Evolutionary conservation across 2,113 vertebrate genomes (phyloP).

Genomic region (Pygoscelis antarcticus): DNA sequence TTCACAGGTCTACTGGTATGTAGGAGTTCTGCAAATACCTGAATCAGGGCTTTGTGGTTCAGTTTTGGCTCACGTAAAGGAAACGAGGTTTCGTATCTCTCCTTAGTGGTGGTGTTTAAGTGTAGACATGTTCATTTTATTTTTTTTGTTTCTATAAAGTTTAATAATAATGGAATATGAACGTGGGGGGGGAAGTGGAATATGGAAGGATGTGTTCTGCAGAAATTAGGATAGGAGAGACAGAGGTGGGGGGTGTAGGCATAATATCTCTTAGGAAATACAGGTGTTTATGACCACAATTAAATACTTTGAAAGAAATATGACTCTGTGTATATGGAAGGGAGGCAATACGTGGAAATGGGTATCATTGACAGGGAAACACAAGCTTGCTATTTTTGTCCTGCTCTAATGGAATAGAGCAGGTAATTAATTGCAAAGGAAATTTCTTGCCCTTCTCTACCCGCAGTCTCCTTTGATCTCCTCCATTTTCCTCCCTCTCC

Average conservation of each 20-base stretch:
- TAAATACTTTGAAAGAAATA: background rate
- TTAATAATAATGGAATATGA: background rate
- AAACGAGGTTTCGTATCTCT: background rate
- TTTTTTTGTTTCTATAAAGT: background rate
- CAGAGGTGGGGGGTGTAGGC: background rate
- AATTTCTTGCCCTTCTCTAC: background rate
- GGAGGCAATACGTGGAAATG: background rate
- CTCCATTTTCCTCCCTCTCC: background rate
- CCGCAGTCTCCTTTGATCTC: background rate
- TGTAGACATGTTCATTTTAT: background rate
- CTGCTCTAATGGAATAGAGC: background rate
- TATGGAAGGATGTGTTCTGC: background rate
- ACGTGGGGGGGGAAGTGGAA: background rate
- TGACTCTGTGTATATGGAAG: background rate
- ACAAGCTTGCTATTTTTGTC: background rate
- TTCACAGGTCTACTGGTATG: accelerated
- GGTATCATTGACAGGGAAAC: background rate
- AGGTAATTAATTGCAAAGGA: background rate
- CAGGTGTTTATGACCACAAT: accelerated
- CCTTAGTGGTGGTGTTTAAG: background rate
- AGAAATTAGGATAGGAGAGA: background rate
- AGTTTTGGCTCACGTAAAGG: background rate
- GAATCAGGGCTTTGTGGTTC: background rate
- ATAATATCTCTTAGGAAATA: background rate
- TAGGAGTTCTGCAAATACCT: background rate